phyloP scores from a whole-genome alignment of 2,888 invertebrate species.

The Rosalia funebris region DNA sequence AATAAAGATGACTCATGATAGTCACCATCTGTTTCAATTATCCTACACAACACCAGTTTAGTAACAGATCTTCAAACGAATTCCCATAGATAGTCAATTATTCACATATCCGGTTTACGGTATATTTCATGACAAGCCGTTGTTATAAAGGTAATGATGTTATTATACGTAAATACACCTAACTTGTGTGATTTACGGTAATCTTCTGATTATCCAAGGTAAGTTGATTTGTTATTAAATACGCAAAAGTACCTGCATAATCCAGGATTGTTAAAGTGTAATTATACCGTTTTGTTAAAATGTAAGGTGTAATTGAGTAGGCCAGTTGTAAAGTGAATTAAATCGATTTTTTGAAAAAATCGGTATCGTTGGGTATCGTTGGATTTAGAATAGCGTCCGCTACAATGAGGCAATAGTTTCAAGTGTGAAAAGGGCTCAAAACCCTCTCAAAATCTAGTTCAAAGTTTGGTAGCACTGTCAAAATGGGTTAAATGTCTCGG shows the following conservation, averaged over 20 bases:
- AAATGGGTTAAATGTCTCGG: too few relatives aligned
- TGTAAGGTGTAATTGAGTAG: too few relatives aligned
- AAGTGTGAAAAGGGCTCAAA: too few relatives aligned
- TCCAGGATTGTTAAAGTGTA: neutral
- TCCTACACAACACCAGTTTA: slow-evolving; percentile 5
- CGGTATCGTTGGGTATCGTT: too few relatives aligned
- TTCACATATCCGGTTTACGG: slow-evolving; percentile 40
- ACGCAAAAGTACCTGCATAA: slow-evolving; percentile 10
- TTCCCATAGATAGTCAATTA: slow-evolving; percentile 27
- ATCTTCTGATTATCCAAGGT: slow-evolving; percentile 17
- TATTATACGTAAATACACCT: slow-evolving; percentile 32
- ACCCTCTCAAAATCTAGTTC: too few relatives aligned
- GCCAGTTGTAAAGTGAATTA: too few relatives aligned
- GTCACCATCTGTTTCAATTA: neutral
- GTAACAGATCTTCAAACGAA: slow-evolving; percentile 8
- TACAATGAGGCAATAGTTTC: too few relatives aligned
- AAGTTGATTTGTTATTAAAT: slow-evolving; percentile 20
- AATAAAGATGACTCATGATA: neutral
- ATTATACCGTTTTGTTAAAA: neutral
- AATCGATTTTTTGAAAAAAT: too few relatives aligned
- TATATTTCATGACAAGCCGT: slow-evolving; percentile 44
- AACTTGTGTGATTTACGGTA: slow-evolving; percentile 28
- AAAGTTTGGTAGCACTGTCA: too few relatives aligned
- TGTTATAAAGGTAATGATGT: slow-evolving; percentile 45
- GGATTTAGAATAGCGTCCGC: too few relatives aligned